A percentile compares a stretch with the other conserved stretches of the same genome.
Conservation (phyloP, 2,797 vertebrate species). For the Phoebastria nigripes region DNA sequence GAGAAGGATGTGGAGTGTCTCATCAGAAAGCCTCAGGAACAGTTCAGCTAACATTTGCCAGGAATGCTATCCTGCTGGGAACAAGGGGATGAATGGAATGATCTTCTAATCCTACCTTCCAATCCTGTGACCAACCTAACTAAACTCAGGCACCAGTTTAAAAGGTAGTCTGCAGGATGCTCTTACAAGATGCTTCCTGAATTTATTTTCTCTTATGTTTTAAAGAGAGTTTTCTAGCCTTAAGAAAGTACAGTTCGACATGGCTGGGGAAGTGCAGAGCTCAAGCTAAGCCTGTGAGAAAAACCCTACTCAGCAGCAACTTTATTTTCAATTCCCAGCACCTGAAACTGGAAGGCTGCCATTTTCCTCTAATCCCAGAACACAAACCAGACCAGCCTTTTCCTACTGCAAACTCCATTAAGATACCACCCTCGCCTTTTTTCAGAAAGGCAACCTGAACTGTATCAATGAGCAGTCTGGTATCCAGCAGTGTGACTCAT, state of each 20-base stretch:
- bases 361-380: neutral
- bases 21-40: neutral
- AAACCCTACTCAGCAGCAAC: neutral
- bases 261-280: neutral
- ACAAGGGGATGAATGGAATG: neutral
- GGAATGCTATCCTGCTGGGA: neutral
- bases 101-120: neutral
- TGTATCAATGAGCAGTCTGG: neutral
- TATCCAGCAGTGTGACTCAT: slow-evolving; percentile 44
- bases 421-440: neutral
- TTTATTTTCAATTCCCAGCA: slow-evolving; percentile 3
- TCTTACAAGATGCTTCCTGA: neutral
- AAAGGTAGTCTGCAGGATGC: neutral
- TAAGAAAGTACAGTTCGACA: neutral
- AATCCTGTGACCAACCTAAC: neutral
- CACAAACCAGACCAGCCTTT: neutral
- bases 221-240: neutral
- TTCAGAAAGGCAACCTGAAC: neutral
- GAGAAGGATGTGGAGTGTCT: neutral
- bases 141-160: neutral
- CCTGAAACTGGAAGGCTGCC: slow-evolving; percentile 7
- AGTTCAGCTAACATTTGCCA: neutral
- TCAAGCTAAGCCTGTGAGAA: neutral
- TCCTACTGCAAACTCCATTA: neutral
- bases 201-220: neutral